Percentiles rank a stretch among this genome's conserved stretches.
Conservation (phyloP, 2,113 vertebrate species). For the Thunnus thynnus region DNA sequence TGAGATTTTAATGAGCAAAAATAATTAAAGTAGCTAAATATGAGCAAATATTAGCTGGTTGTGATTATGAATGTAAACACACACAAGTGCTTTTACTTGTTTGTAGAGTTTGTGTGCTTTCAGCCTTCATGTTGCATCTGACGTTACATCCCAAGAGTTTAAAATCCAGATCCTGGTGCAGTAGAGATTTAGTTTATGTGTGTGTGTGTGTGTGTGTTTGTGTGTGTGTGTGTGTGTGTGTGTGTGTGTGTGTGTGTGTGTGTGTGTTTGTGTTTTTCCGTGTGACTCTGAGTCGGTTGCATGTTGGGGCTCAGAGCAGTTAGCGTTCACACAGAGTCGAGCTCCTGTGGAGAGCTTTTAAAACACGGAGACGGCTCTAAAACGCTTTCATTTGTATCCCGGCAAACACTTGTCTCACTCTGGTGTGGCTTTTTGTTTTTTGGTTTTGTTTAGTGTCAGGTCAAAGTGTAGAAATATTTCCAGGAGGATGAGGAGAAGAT, state of each 20-base stretch:
- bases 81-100: not conserved
- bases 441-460: too few relatives aligned
- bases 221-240: not conserved
- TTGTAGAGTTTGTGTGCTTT: not conserved
- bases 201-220: too few relatives aligned
- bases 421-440: too few relatives aligned
- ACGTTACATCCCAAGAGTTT: not conserved
- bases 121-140: too few relatives aligned
- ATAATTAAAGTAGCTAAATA: too few relatives aligned
- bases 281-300: too few relatives aligned
- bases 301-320: too few relatives aligned
- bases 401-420: not conserved
- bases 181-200: not conserved
- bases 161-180: not conserved
- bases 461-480: not conserved
- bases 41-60: too few relatives aligned
- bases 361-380: too few relatives aligned
- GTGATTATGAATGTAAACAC: not conserved
- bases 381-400: not conserved
- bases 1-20: too few relatives aligned
- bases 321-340: not conserved
- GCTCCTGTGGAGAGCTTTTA: too few relatives aligned
- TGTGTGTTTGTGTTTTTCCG: too few relatives aligned
- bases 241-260: not conserved
- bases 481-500: not conserved